Base-by-base conservation (phyloP, 2,888 invertebrate species). In the Holacanthella duospinosa region DNA sequence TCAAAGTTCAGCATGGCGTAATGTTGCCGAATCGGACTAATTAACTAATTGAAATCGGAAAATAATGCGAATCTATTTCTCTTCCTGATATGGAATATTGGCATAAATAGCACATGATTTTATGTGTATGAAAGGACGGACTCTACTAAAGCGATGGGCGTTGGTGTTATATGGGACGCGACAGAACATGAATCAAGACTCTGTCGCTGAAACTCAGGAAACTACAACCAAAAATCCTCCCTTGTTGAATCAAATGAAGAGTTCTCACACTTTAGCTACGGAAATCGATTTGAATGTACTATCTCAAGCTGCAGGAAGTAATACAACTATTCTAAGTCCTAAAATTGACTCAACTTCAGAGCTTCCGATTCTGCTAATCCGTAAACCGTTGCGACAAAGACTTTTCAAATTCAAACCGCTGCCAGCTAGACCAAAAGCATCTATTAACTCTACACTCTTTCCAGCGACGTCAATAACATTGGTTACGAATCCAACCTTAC, bases 121-220 rank as follows among this genome's bases (percentile, higher is more conserved):
- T n/a, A n/a, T n/a, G n/a, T n/a, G n/a, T n/a, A n/a, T n/a, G n/a
- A 61, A 69, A 91, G 91, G 89, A 79, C 86, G 90, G 77, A 92
- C 92, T 66, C 86, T 88, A 69, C 83, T 95, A 74, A 88, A 90
- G 80, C 90, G 89, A 77, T 95, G 94, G 95, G 89, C 92, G 67
- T 82, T 95, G 77, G 87, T 91, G 76, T 84, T 94, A 77, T 92
- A 93, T 78, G 95, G 95, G 74, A 94, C 94, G 64, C 86, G 82
- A 66, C 80, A 78, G 60, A 75, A 79, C 68, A 80, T 81, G 27
- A 66, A 66, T 21, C 19, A 48, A 48, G 48, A 48, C 12, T 21
- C 21, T 59, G 26, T 28, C 48, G 29, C 56, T 55, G 43, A 44
- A 28, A 48, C 29, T 58, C 48, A 56, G 9, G 53, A 21, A 24